phyloP scores from a whole-genome alignment of 2,888 invertebrate species.

The Rhingia campestris region DNA sequence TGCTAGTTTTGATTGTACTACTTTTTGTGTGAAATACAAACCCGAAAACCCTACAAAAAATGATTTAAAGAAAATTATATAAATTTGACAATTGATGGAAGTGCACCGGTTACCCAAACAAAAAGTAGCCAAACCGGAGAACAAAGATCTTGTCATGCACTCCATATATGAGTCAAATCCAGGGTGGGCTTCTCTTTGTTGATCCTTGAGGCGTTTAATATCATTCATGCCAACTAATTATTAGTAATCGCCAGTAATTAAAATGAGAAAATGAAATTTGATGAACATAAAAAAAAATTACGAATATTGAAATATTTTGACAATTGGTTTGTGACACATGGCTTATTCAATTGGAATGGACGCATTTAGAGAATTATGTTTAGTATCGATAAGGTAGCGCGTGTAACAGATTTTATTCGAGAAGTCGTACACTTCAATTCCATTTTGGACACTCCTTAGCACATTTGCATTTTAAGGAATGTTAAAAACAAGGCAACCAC shows the following conservation, averaged over 20 bases:
- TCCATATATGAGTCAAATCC: conserved; percentile 83
- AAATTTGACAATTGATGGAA: conserved; percentile 43
- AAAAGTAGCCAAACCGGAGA: conserved; percentile 83
- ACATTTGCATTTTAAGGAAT: no score
- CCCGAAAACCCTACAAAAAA: conserved; percentile 81
- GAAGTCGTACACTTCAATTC: no score
- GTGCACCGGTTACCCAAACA: conserved; percentile 79
- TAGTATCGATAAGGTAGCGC: no score
- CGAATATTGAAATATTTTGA: conserved; percentile 31
- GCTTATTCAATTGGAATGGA: no score
- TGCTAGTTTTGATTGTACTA: conserved; percentile 79
- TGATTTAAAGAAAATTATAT: conserved; percentile 28
- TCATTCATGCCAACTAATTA: conserved; percentile 81
- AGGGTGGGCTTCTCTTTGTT: conserved; percentile 82
- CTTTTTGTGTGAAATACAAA: conserved; percentile 82
- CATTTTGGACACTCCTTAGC: no score
- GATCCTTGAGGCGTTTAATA: conserved; percentile 82
- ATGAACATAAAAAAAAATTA: background rate
- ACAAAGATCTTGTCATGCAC: conserved; percentile 83
- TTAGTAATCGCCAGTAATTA: background rate
- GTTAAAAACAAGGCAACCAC: no score
- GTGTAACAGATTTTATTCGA: no score
- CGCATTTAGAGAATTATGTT: no score
- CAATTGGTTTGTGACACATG: background rate
- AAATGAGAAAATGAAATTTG: background rate